Base-by-base conservation (phyloP, 1,140 invertebrate species). In the Dinoponera quadriceps region DNA sequence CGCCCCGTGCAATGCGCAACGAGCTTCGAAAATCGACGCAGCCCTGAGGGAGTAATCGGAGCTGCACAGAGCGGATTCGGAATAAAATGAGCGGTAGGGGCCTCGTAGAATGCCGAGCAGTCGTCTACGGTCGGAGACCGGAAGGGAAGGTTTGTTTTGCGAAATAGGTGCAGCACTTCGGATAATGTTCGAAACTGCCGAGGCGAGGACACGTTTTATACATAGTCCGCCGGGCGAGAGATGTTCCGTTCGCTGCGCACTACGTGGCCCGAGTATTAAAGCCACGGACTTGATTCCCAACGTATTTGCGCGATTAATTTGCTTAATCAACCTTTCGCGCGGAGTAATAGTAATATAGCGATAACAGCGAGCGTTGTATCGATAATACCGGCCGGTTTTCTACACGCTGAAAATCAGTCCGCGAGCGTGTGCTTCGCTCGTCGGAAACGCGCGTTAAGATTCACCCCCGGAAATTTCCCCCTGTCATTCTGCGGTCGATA, bases 1-100 rank as follows among this genome's bases (percentile, higher is more conserved):
- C 44, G 59, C 44, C 74, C 62, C 16, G 62, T 62, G 62, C 59
- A 83, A 66, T 66, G 72, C 71, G 81, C 72, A 83, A 77, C 59
- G 59, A 83, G 60, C 48, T 77, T 83, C 81, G 49, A 77, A 63
- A 83, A 83, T 54, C 81, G 71, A 74, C 29, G 38, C 33, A 63
- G 69, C 22, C 69, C 62, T 74, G 48, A 60, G 78, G 38, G 55
- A 62, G 44, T 72, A 73, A 62, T 82, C 69, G 78, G 22, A 51
- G 16, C 69, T 74, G n/a, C n/a, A n/a, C 44, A 44, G n/a, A 54
- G 22, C 44, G 57, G 48, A 74, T 82, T 62, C 55, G 16, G 59
- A 73, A 74, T 82, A 82, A 82, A 82, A 82, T 62, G 38, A 82
- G 20, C 44, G 22, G 59, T 29, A 20, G 1, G 48, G 16, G 14